phyloP scores from a whole-genome alignment of 2,797 vertebrate species.

The Sebastes taczanowskii region DNA sequence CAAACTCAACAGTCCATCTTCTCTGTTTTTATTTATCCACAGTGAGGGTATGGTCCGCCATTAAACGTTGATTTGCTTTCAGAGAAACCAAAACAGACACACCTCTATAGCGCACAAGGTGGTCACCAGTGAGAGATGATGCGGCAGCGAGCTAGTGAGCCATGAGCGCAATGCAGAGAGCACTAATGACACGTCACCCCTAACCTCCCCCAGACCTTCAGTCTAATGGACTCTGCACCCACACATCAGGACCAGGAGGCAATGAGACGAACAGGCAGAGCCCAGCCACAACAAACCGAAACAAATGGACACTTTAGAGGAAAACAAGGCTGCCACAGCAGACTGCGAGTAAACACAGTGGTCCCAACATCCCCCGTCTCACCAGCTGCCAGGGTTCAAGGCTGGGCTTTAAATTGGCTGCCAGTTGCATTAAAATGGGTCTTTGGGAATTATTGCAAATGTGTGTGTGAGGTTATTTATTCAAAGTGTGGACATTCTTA shows the following conservation, averaged over 20 bases:
- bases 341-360: constrained; percentile 47
- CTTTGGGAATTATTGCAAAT: constrained; percentile 17
- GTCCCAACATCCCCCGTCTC: constrained; percentile 51
- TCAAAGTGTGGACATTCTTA: not conserved
- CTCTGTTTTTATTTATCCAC: not conserved
- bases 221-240: constrained; percentile 63
- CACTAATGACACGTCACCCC: constrained; percentile 68
- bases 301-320: constrained; percentile 60
- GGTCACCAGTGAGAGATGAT: constrained; percentile 11
- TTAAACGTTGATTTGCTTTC: not conserved
- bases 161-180: constrained; percentile 23
- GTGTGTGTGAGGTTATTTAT: constrained; percentile 23
- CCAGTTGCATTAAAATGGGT: constrained; percentile 14
- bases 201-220: constrained; percentile 51
- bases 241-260: constrained; percentile 34
- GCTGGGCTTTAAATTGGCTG: constrained; percentile 8
- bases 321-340: constrained; percentile 42
- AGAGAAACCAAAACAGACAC: not conserved
- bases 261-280: constrained; percentile 39
- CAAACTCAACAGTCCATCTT: not conserved
- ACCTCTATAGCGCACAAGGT: not conserved
- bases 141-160: constrained; percentile 38
- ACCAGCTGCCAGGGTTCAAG: constrained; percentile 61
- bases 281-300: constrained; percentile 39
- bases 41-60: not conserved